Evolutionary conservation across 2,113 vertebrate genomes (phyloP).

Genomic region (Ursus arctos): DNA sequence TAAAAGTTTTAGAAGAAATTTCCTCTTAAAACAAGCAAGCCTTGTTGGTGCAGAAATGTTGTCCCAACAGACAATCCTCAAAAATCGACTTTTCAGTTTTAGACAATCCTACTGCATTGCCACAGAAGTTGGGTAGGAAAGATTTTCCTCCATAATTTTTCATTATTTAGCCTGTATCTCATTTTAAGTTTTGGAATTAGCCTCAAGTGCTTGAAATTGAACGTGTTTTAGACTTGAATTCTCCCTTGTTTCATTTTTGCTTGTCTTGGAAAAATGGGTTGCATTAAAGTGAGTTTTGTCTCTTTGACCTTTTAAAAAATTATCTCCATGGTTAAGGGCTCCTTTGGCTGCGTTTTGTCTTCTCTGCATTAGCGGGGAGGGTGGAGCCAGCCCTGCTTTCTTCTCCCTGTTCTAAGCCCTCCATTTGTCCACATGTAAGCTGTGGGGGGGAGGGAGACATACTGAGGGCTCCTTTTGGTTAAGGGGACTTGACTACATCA

Average conservation of each 20-base stretch:
- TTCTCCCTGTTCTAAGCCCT: background rate
- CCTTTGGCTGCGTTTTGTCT: background rate
- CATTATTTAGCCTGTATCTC: background rate
- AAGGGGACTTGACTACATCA: background rate
- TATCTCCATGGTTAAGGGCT: background rate
- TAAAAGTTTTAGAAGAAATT: background rate
- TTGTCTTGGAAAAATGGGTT: background rate
- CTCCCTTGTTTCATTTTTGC: background rate
- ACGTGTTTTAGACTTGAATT: background rate
- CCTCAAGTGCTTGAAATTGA: background rate
- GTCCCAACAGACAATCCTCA: background rate
- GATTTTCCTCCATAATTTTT: background rate
- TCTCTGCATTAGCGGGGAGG: background rate
- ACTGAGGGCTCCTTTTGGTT: background rate
- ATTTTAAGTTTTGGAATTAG: background rate
- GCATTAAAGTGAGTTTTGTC: background rate
- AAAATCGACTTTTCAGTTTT: background rate
- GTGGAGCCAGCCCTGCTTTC: background rate
- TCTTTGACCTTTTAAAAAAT: background rate
- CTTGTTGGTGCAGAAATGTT: background rate
- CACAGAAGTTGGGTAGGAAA: background rate
- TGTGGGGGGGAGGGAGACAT: background rate
- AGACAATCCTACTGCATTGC: background rate
- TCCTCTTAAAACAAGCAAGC: conserved; percentile 5
- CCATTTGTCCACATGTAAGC: background rate